Evolutionary conservation across 2,888 invertebrate genomes (phyloP).

Genomic region (Oscheius sp.): DNA sequence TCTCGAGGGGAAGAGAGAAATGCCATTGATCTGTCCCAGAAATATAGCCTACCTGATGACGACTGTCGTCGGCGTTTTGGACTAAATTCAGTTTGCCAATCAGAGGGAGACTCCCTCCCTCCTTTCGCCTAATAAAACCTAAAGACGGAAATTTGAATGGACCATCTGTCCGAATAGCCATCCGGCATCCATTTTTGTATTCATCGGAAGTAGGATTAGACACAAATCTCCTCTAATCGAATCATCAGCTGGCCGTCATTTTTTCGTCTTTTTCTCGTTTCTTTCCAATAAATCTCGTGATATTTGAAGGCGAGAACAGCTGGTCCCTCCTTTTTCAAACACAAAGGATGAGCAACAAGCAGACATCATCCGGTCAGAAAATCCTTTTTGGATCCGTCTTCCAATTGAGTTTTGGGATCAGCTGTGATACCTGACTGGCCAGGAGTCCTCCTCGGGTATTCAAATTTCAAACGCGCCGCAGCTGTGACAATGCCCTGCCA

Average conservation of each 20-base stretch:
- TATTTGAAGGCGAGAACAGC: too few relatives aligned
- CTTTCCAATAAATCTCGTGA: too few relatives aligned
- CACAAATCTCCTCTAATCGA: not conserved
- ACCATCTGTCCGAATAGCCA: not conserved
- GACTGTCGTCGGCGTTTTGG: not conserved
- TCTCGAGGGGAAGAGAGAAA: conserved; percentile 4
- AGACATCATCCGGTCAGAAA: too few relatives aligned
- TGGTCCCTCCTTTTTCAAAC: too few relatives aligned
- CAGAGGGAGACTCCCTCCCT: conserved; percentile 9
- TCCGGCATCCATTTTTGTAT: conserved; percentile 20
- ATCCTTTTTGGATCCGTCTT: not conserved
- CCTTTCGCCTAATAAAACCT: conserved; percentile 11
- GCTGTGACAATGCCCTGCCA: conserved; percentile 26
- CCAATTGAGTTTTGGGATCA: too few relatives aligned
- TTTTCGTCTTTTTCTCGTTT: not conserved
- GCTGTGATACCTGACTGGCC: too few relatives aligned
- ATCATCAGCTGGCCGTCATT: not conserved
- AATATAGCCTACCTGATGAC: conserved; percentile 11
- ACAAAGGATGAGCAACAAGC: too few relatives aligned
- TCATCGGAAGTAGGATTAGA: conserved; percentile 5
- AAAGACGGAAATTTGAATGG: conserved; percentile 15
- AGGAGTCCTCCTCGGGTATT: conserved; percentile 24
- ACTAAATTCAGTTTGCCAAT: conserved; percentile 20
- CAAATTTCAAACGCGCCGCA: conserved; percentile 32
- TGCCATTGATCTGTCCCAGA: not conserved